A percentile compares a stretch with the other conserved stretches of the same genome.
phyloP scores from a whole-genome alignment of 2,113 vertebrate genomes.

The Elephantulus edwardii region DNA sequence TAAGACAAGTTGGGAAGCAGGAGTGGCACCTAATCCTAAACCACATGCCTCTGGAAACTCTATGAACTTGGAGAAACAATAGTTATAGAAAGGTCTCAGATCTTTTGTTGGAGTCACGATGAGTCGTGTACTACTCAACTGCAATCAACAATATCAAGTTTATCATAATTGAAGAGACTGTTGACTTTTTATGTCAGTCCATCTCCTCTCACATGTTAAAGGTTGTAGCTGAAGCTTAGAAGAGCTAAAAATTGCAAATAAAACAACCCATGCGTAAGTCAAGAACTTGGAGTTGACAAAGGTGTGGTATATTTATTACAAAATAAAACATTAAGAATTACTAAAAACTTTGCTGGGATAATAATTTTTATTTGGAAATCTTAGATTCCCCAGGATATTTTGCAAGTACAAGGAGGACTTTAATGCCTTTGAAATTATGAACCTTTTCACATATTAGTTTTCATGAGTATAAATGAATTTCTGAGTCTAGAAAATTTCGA shows the following conservation, averaged over 20 bases:
- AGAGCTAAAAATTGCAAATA: constrained; percentile 9
- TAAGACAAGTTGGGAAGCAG: too few species aligned
- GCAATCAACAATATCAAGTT: neutral
- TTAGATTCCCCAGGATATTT: neutral
- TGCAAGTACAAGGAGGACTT: constrained; percentile 15
- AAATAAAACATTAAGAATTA: constrained; percentile 19
- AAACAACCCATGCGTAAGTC: neutral
- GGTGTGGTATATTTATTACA: neutral
- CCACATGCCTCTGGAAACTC: too few species aligned
- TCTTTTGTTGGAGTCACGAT: too few species aligned
- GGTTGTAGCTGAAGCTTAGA: neutral
- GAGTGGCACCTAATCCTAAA: too few species aligned
- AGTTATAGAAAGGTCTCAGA: too few species aligned
- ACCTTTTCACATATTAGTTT: neutral
- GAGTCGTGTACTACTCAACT: too few species aligned
- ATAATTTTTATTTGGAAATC: neutral
- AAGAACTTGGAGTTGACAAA: neutral
- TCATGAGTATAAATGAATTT: neutral
- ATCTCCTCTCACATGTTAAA: neutral
- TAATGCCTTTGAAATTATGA: neutral
- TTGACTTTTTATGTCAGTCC: neutral
- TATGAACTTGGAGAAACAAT: too few species aligned
- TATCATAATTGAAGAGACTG: neutral
- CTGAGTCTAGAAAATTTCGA: neutral
- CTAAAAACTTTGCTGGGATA: neutral